phyloP scores from a whole-genome alignment of 23 tunicate species.

The Pegea sp. region DNA sequence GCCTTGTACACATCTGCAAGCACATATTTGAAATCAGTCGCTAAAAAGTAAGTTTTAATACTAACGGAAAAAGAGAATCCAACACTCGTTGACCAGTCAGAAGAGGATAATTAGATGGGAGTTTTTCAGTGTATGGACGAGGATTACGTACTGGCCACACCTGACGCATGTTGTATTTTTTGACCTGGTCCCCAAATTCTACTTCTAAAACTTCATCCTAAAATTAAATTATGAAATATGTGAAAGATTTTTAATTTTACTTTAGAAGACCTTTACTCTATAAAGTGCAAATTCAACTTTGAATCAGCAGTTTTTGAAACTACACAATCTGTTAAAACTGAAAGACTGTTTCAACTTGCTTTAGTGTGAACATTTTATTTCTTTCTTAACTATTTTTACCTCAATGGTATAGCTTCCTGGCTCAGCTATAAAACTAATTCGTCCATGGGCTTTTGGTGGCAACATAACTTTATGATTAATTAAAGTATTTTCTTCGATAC shows the following conservation, averaged over 20 bases:
- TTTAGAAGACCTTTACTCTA: background rate
- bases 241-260: background rate
- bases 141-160: constrained; percentile 98
- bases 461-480: constrained; percentile 72
- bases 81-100: constrained; percentile 94
- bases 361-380: too few relatives aligned
- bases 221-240: background rate
- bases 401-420: constrained; percentile 71
- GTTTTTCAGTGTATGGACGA: constrained; percentile 95
- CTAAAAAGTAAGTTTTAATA: background rate
- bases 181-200: constrained; percentile 50
- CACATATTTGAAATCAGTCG: background rate
- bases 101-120: constrained; percentile 84
- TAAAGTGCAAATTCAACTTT: too few relatives aligned
- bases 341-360: too few relatives aligned
- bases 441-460: constrained; percentile 75
- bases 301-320: too few relatives aligned
- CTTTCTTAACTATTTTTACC: constrained; percentile 20
- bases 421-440: constrained; percentile 84
- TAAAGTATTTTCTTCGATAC: constrained; percentile 68
- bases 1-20: constrained; percentile 68
- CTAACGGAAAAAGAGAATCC: constrained; percentile 96
- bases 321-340: too few relatives aligned
- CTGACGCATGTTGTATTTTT: constrained; percentile 76
- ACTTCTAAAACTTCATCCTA: constrained; percentile 83